Evolutionary conservation across 2,888 invertebrate species (phyloP).

Genomic region (Drosophila melanocephala): DNA sequence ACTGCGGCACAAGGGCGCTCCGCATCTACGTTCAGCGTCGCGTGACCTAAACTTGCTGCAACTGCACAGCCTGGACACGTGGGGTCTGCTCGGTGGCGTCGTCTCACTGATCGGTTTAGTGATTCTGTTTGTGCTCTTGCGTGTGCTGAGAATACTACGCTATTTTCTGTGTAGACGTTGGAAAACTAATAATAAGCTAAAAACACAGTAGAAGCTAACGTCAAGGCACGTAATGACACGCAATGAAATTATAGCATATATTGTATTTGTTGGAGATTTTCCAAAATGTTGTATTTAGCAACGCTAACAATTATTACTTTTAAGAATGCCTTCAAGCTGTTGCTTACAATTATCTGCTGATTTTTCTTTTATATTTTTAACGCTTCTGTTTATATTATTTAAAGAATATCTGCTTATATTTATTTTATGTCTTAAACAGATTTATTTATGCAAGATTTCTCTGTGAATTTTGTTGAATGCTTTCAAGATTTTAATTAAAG

Average conservation of each 20-base stretch:
- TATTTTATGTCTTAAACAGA: no score
- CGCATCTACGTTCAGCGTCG: conserved; percentile 81
- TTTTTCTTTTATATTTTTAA: neutral
- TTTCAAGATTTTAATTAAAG: neutral
- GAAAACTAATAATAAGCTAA: conserved; percentile 26
- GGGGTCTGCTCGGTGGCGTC: conserved; percentile 50
- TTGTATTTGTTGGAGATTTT: neutral
- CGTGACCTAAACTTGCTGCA: conserved; percentile 76
- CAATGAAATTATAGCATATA: neutral
- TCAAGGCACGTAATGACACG: neutral
- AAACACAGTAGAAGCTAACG: conserved; percentile 35
- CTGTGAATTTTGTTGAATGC: neutral
- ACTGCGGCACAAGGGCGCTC: conserved; percentile 83
- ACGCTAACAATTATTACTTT: neutral
- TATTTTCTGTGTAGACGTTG: conserved; percentile 18
- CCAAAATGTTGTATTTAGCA: no score
- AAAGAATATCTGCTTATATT: neutral
- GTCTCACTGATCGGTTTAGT: conserved; percentile 5
- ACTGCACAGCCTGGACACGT: conserved; percentile 77
- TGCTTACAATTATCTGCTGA: neutral
- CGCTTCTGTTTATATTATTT: neutral
- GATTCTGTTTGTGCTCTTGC: conserved; percentile 7
- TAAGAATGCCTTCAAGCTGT: neutral
- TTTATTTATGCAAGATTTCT: neutral
- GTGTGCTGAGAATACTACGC: conserved; percentile 12